phyloP scores from a whole-genome alignment of 2,888 invertebrate genomes.

The Drosophila paramelanica region DNA sequence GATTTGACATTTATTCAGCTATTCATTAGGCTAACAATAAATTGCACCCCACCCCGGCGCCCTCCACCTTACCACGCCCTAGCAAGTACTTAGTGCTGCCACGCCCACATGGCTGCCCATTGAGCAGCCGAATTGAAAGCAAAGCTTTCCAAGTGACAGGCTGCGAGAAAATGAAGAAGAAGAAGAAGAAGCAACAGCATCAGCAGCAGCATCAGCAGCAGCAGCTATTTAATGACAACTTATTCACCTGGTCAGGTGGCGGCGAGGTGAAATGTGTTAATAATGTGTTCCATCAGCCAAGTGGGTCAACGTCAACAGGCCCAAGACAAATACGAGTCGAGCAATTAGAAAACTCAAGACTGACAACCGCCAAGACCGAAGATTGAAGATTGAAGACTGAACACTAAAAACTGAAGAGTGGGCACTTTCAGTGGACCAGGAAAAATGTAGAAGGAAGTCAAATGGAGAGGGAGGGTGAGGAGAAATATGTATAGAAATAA shows the following conservation, averaged over 20 bases:
- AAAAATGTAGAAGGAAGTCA: background rate
- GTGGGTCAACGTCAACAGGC: slow-evolving; percentile 73
- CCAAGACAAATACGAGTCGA: slow-evolving; percentile 60
- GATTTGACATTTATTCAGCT: slow-evolving; percentile 37
- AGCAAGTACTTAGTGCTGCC: slow-evolving; percentile 6
- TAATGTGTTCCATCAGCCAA: slow-evolving; percentile 69
- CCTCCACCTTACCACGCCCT: too few relatives aligned
- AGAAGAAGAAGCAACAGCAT: slow-evolving; percentile 1
- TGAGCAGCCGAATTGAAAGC: slow-evolving; percentile 7
- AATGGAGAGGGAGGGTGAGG: background rate
- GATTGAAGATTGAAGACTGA: slow-evolving; percentile 3
- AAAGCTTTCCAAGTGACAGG: slow-evolving; percentile 29
- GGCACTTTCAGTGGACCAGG: slow-evolving; percentile 19
- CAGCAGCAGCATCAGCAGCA: background rate
- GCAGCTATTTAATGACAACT: slow-evolving; percentile 61
- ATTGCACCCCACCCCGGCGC: background rate
- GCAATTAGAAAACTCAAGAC: slow-evolving; percentile 44
- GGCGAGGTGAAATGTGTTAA: slow-evolving; percentile 77
- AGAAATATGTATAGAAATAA: background rate
- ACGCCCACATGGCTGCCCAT: slow-evolving; percentile 17
- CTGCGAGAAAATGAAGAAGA: slow-evolving; percentile 13
- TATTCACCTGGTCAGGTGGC: slow-evolving; percentile 41
- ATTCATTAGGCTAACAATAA: slow-evolving; percentile 9
- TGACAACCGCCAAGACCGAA: slow-evolving; percentile 21
- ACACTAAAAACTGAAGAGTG: slow-evolving; percentile 2